Base-by-base conservation (phyloP, 2,797 vertebrate species). In the Spea hammondii region DNA sequence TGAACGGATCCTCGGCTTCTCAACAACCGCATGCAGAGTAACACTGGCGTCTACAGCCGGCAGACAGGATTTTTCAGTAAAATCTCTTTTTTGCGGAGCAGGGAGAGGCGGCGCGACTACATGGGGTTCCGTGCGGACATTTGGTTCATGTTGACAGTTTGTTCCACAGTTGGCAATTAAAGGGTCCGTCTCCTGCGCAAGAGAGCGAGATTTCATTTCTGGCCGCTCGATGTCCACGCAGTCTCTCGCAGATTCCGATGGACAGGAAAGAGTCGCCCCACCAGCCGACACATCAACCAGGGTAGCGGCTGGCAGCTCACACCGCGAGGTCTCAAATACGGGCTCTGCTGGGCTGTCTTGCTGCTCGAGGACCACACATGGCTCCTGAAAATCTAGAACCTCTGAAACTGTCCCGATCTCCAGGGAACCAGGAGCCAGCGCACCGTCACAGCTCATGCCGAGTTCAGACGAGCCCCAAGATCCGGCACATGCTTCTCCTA, bases 381-480 rank as follows among this genome's bases (percentile, higher is more conserved):
- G 76, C 47, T 53, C 49, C 14, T 57, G 70, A 4, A 50, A 66
- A 64, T 59, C 60, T 62, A 44, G 60, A 65, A 17, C 49, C 12
- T 8, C 10, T 1, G 72, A 62, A 12, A 60, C 12, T 14, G 1
- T 53, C 17, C 4, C n/a, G 13, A 62, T 4, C 2, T 32, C 4
- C 14, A 17, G 14, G 8, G 9, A 12, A 32, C 59, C 6, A 48
- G 4, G 2, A 11, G 8, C 4, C 8, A 17, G 47, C 17, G 45
- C 14, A 47, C 5, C 51, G 1, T 9, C 32, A 17, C 45, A 46
- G 12, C 45, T 55, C 67, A 32, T 7, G 8, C 9, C 4, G 49
- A 4, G 50, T 44, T 55, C 5, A 1, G 51, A 49, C 13, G 76
- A 65, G 60, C 55, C n/a, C n/a, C 13, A 70, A 65, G 60, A 46